Evolutionary conservation across 2,113 vertebrate species (phyloP), one percentile per base, ranked within the genome.

Genomic region (Microtus montanus): DNA sequence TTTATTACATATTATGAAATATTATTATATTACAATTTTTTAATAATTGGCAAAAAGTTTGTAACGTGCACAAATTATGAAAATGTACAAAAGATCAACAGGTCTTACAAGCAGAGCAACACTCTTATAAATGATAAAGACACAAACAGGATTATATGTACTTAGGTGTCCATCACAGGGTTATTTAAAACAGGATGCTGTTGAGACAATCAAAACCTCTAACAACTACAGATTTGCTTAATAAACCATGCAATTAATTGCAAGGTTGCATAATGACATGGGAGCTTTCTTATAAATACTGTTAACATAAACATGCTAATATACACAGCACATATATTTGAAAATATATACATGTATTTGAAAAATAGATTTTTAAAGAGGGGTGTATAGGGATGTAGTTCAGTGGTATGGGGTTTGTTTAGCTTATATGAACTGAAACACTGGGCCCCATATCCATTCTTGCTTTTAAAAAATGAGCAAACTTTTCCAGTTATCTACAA

Each of bases 91-190:
- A 75, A 30, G 64, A 80, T n/a, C 5, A 61, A 75, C 78, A 92
- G 28, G 2, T 49, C n/a, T 90, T 87, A 8, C n/a, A 93, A 93
- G 44, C 14, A 35, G 30, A 94, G 33, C 38, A 54, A 80, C 93
- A 66, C 19, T 77, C 54, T 28, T 75, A 61, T 54, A 95, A 90
- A 90, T 84, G 38, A 70, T 41, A 75, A 90, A 90, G 54, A 68
- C 87, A 0, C 2, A 77, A 19, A 35, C 28, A 66, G 33, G 58
- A 73, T 30, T 6, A 13, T 87, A 58, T 86, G 54, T 41, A 41
- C 19, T 41, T 24, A 3, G 35, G 38, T 44, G 8, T 82, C 24
- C 19, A 47, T 47, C 20, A 78, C 33, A 82, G 14, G 52, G 77
- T 77, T 90, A 38, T 44, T 44, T 89, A 78, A 3, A 90, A 38